phyloP scores from a whole-genome alignment of 2,888 invertebrate species.

The Hipparchia sbordonii region DNA sequence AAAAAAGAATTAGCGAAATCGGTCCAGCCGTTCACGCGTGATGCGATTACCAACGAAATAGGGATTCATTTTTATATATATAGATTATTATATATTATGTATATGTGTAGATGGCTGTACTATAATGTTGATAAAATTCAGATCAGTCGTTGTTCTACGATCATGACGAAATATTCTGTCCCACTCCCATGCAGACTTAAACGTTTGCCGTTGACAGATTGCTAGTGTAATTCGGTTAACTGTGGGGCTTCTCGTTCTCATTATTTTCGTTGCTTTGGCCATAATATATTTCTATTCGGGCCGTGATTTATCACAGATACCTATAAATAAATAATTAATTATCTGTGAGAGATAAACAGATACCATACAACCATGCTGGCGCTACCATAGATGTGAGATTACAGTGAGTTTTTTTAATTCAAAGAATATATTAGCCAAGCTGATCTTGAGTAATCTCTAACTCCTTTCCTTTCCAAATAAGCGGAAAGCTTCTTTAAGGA shows the following conservation, averaged over 20 bases:
- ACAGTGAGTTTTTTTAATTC: background rate
- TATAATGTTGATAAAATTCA: too few species aligned
- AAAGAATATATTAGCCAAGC: too few species aligned
- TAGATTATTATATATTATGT: too few species aligned
- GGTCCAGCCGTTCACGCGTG: too few species aligned
- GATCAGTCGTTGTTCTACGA: too few species aligned
- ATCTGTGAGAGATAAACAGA: background rate
- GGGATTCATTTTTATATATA: too few species aligned
- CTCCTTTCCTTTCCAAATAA: too few species aligned
- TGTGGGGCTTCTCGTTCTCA: conserved; percentile 20
- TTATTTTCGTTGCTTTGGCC: conserved; percentile 18
- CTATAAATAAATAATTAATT: background rate
- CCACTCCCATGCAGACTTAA: conserved; percentile 23
- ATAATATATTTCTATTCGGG: conserved; percentile 12
- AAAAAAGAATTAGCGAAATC: too few species aligned
- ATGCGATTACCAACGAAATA: too few species aligned
- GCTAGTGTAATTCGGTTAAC: conserved; percentile 34
- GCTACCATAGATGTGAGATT: background rate
- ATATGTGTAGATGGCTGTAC: too few species aligned
- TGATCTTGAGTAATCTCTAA: too few species aligned
- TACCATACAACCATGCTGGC: background rate
- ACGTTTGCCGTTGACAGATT: conserved; percentile 35
- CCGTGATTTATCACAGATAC: conserved; percentile 14
- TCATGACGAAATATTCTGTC: conserved; percentile 18
- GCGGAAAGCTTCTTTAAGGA: too few species aligned